These are phyloP conservation scores for Gymnocypris eckloni DNA, from an alignment of 2,797 vertebrate species.

Conservation along the genomic window DNA sequence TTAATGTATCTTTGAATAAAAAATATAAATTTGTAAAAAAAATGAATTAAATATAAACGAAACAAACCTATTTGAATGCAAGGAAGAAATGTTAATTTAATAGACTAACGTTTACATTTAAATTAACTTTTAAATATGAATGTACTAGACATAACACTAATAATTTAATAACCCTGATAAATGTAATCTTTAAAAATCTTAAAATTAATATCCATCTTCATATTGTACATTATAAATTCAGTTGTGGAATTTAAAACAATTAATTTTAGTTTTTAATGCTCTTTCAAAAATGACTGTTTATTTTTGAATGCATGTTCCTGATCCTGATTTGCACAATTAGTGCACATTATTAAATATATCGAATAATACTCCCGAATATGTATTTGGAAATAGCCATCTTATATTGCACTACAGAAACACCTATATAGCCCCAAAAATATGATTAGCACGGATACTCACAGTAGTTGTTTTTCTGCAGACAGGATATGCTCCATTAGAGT, in stretches of 20 bases:
- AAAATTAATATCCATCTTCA: background rate
- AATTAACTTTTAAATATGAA: background rate
- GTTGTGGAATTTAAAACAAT: background rate
- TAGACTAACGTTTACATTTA: background rate
- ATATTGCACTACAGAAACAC: background rate
- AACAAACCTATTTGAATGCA: no score
- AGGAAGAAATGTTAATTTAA: no score
- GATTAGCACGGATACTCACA: background rate
- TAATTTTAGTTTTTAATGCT: background rate
- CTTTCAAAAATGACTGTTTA: background rate
- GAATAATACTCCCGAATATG: background rate
- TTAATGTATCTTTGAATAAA: background rate
- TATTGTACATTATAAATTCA: background rate
- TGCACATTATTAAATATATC: background rate
- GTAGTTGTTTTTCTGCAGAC: constrained; percentile 73
- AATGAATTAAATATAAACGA: no score
- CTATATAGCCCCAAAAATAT: background rate
- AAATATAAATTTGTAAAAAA: background rate
- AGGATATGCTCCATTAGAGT: constrained; percentile 93
- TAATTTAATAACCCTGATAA: background rate
- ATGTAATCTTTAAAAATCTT: background rate
- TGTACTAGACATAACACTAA: background rate
- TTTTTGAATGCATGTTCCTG: background rate
- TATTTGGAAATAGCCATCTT: background rate
- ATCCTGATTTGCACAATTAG: background rate